Evolutionary conservation across 2,113 vertebrate genomes (phyloP), one percentile per base, ranked within the genome.

Genomic region (Caloenas nicobarica): DNA sequence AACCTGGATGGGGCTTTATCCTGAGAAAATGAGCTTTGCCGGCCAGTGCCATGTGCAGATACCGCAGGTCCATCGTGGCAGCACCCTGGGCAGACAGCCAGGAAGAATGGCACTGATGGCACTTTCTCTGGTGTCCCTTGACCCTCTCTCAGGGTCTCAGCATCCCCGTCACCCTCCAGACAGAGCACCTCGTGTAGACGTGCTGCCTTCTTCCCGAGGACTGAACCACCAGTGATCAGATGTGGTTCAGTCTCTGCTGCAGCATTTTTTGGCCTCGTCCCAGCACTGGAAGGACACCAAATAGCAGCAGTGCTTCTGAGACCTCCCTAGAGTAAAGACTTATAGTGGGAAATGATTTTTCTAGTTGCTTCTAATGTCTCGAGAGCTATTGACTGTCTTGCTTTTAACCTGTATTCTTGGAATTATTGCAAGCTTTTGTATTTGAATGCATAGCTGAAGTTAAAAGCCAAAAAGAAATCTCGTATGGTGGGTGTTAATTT

Each of bases 211-310:
- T 40, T 69, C 48, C 64, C 0, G 3, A 68, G 26, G 56, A 13
- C 79, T 56, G 25, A 88, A 34, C 57, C 51, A 54, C 77, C 36
- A n/a, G 64, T 18, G 34, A 23, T 77, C 15, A 40, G 54, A 48
- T 18, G 33, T 53, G 54, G 71, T 61, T 94, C 50, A 18, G 50
- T 19, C 62, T 65, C 89, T 82, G n/a, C 77, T 50, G 3, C 0
- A 1, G 86, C 76, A 51, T 46, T 88, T 72, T 89, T 77, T 83
- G 71, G 83, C 83, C 29, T 84, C 24, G 5, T 84, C 80, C 56
- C 80, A 88, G 31, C 22, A 16, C 60, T 95, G 92, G 83, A 92
- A 93, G 60, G 89, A 78, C 86, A 93, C 62, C 38, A 87, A 89
- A 80, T 69, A 80, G 58, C 89, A 87, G 84, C 74, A 72, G 34